Percentiles rank a stretch among this genome's conserved stretches.
Evolutionary conservation across 1,140 invertebrate genomes (phyloP).

Genomic region (Archivesica marissinica): DNA sequence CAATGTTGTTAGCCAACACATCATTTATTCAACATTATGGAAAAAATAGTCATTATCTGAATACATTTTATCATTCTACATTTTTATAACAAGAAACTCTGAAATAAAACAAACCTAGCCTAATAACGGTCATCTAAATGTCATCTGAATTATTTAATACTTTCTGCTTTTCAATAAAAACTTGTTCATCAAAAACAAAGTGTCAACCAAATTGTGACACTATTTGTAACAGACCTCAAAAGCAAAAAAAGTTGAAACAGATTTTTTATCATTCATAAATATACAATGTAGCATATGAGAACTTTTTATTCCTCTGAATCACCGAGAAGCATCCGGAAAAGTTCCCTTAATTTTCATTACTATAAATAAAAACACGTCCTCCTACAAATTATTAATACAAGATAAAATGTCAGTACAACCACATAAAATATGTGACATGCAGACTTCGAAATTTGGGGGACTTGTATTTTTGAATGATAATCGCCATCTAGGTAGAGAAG

Average conservation of each 20-base stretch:
- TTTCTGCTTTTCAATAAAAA: conserved; percentile 24
- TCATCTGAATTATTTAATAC: conserved; percentile 3
- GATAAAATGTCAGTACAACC: conserved; percentile 20
- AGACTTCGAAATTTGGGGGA: conserved; percentile 48
- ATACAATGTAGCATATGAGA: not conserved
- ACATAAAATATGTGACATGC: conserved; percentile 34
- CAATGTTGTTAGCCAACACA: no score
- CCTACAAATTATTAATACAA: conserved; percentile 45
- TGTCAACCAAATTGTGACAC: conserved; percentile 19
- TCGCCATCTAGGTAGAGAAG: conserved; percentile 15
- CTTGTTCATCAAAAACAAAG: conserved; percentile 19
- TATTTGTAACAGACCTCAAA: conserved; percentile 35
- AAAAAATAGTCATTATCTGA: no score
- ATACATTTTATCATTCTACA: no score
- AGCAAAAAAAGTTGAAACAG: not conserved
- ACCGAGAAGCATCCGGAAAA: conserved; percentile 31
- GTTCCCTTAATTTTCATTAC: not conserved
- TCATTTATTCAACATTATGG: no score
- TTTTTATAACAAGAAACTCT: conserved; percentile 26
- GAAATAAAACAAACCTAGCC: conserved; percentile 19
- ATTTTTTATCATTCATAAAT: conserved; percentile 25
- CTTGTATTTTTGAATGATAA: conserved; percentile 42
- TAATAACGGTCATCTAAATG: conserved; percentile 37
- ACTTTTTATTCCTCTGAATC: conserved; percentile 6
- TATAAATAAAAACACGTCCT: conserved; percentile 21